These are phyloP conservation scores for Melinaea marsaeus DNA, from an alignment of 2,888 invertebrate genomes.

Conservation along the genomic window DNA sequence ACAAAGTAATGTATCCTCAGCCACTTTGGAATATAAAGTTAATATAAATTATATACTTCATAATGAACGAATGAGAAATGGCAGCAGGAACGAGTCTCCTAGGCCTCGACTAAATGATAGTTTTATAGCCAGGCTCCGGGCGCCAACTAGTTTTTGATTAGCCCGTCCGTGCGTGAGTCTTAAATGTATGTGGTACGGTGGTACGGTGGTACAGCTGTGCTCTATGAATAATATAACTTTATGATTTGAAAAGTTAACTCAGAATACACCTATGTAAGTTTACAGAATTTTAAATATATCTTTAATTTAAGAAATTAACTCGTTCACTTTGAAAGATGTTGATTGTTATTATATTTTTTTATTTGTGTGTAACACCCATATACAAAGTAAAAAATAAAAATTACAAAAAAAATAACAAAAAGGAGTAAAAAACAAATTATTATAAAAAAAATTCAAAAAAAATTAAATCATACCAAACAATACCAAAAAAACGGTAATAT, in stretches of 20 bases:
- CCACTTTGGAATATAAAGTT: slow-evolving; percentile 41
- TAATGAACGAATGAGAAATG: slow-evolving; percentile 60
- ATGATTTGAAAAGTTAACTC: slow-evolving; percentile 42
- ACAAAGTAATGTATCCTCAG: not conserved
- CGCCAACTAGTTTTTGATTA: slow-evolving; percentile 74
- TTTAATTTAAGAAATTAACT: too few species aligned
- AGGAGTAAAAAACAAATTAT: too few species aligned
- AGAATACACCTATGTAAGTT: not conserved
- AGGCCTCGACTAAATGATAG: slow-evolving; percentile 53
- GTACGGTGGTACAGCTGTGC: slow-evolving; percentile 61
- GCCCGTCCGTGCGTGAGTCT: slow-evolving; percentile 63
- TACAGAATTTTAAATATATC: not conserved
- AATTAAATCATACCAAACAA: too few species aligned
- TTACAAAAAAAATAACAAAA: too few species aligned
- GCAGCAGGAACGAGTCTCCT: slow-evolving; percentile 58
- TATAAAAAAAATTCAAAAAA: too few species aligned
- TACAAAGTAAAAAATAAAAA: too few species aligned
- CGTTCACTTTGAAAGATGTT: too few species aligned
- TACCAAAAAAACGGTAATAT: too few species aligned
- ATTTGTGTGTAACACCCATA: too few species aligned
- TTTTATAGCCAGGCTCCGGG: slow-evolving; percentile 53
- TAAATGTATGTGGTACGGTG: slow-evolving; percentile 75
- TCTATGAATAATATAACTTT: slow-evolving; percentile 75
- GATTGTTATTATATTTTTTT: too few species aligned
- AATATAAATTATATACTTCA: slow-evolving; percentile 61